A percentile compares a stretch with the other conserved stretches of the same genome.
These are phyloP conservation scores for Megaleporinus macrocephalus DNA, from an alignment of 2,113 vertebrate species.

Conservation along the genomic window DNA sequence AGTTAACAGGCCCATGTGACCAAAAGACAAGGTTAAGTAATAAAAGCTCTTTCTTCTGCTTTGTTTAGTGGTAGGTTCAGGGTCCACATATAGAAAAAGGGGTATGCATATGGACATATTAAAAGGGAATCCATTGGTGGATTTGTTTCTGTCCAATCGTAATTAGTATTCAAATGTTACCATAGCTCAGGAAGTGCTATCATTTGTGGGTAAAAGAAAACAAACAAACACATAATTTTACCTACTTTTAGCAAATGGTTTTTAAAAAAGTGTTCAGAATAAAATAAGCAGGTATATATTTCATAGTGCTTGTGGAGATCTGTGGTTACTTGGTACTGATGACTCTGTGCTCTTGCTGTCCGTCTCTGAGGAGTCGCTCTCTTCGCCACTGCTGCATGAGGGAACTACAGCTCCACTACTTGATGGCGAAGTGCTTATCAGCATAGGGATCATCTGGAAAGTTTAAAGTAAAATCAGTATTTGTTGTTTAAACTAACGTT, in stretches of 20 bases:
- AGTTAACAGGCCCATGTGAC: too few species aligned
- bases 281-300: neutral
- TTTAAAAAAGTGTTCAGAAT: neutral
- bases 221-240: too few species aligned
- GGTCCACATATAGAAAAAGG: too few species aligned
- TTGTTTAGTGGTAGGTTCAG: too few species aligned
- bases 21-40: too few species aligned
- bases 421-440: neutral
- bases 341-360: slow-evolving; percentile 72
- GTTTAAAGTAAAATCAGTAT: neutral
- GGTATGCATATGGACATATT: too few species aligned
- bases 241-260: too few species aligned
- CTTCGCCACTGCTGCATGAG: slow-evolving; percentile 65
- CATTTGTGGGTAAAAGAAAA: too few species aligned
- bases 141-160: neutral
- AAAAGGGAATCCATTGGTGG: neutral
- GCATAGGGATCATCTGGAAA: slow-evolving; percentile 9
- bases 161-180: slow-evolving; percentile 11
- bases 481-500: neutral
- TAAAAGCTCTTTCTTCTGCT: too few species aligned
- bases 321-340: slow-evolving; percentile 61
- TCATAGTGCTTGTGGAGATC: neutral
- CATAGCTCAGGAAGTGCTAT: neutral
- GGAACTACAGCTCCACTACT: slow-evolving; percentile 37
- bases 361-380: slow-evolving; percentile 67